phyloP scores from a whole-genome alignment of 2,797 vertebrate genomes.

The Tokudaia muenninki region DNA sequence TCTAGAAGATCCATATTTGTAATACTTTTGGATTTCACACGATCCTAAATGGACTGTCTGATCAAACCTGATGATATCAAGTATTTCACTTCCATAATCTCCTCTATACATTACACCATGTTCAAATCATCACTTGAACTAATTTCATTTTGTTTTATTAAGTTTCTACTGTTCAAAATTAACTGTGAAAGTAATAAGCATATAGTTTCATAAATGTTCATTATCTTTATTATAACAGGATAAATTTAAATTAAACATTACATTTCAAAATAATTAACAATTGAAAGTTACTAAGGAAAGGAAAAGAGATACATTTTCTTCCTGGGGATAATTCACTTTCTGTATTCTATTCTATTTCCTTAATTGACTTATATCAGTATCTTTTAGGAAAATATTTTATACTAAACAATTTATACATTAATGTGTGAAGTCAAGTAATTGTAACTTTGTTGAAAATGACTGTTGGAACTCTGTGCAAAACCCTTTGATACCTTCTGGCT shows the following conservation, averaged over 20 bases:
- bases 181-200: constrained; percentile 20
- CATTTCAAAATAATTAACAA: neutral
- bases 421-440: neutral
- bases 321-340: neutral
- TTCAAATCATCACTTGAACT: constrained; percentile 63
- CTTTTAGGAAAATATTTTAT: neutral
- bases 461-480: neutral
- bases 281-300: constrained; percentile 37
- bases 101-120: constrained; percentile 25
- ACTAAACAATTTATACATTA: neutral
- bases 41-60: neutral
- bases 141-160: constrained; percentile 40
- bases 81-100: constrained; percentile 66
- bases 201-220: constrained; percentile 36
- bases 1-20: constrained; percentile 58
- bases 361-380: neutral
- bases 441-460: neutral
- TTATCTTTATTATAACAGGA: neutral
- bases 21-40: constrained; percentile 65
- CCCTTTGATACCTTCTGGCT: neutral
- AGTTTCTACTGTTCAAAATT: neutral
- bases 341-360: neutral
- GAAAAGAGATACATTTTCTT: neutral
- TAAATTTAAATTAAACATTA: constrained; percentile 52
- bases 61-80: neutral